A percentile compares a stretch with the other conserved stretches of the same genome.
Evolutionary conservation across 2,797 vertebrate species (phyloP).

Genomic region (Mormyrops boulengeri): DNA sequence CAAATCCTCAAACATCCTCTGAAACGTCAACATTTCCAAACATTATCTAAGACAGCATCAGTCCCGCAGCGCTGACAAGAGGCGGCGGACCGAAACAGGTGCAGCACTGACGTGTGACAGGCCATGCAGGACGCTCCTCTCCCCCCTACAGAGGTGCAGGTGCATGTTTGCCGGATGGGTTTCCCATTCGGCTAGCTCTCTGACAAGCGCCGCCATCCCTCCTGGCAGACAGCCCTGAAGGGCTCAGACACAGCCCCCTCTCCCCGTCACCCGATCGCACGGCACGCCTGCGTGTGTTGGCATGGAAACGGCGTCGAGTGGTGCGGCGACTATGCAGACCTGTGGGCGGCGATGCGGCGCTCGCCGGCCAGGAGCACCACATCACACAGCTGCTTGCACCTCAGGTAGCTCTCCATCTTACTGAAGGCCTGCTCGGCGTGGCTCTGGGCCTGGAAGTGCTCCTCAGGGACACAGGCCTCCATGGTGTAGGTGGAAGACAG

Average conservation of each 20-base stretch:
- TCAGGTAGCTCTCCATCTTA: constrained; percentile 94
- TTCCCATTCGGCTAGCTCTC: neutral
- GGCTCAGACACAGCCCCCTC: neutral
- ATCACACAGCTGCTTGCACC: constrained; percentile 86
- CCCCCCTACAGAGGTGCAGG: neutral
- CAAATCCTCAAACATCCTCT: neutral
- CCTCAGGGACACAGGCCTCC: constrained; percentile 91
- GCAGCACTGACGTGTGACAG: neutral
- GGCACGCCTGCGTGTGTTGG: neutral
- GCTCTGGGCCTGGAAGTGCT: constrained; percentile 88
- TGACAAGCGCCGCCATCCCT: neutral
- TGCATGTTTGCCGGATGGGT: neutral
- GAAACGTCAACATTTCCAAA: neutral
- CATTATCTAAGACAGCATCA: neutral
- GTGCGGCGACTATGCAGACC: constrained; percentile 51
- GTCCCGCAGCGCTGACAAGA: neutral
- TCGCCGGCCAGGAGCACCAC: constrained; percentile 89
- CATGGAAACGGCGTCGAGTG: neutral
- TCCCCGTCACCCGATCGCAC: neutral
- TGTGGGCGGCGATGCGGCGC: constrained; percentile 91
- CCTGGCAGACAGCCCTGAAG: neutral
- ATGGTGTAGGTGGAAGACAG: constrained; percentile 81
- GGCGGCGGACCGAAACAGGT: neutral
- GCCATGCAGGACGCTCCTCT: neutral
- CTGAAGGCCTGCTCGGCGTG: constrained; percentile 90